Conservation (phyloP, 2,113 vertebrate species). For the Ammodytes marinus region DNA sequence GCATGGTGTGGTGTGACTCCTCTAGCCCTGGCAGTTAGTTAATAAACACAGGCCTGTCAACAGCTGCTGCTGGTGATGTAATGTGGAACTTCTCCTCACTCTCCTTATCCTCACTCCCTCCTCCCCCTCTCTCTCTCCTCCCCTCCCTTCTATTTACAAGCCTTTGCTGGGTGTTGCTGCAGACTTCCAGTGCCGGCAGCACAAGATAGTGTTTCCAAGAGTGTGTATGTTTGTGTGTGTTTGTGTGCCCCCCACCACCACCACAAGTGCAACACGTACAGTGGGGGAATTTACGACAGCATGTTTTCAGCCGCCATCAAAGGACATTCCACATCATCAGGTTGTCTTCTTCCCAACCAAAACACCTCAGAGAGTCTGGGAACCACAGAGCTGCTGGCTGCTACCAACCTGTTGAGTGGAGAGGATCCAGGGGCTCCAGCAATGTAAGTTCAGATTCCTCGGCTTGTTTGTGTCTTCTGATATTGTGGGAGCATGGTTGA, state of each 20-base stretch:
- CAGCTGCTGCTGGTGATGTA: constrained; percentile 83
- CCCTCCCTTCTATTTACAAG: constrained; percentile 73
- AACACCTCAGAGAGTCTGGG: constrained; percentile 59
- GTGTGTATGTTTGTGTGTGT: constrained; percentile 49
- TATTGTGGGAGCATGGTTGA: neutral
- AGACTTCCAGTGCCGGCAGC: constrained; percentile 65
- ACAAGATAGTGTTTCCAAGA: constrained; percentile 50
- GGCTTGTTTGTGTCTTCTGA: constrained; percentile 44
- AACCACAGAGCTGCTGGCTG: constrained; percentile 27
- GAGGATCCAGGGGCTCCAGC: constrained; percentile 34
- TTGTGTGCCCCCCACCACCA: constrained; percentile 16
- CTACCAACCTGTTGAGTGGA: constrained; percentile 60
- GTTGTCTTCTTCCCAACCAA: constrained; percentile 60
- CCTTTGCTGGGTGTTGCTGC: constrained; percentile 72
- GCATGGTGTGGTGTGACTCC: constrained; percentile 51
- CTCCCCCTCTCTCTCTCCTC: constrained; percentile 8
- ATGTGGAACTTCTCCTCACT: constrained; percentile 76
- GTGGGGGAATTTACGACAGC: constrained; percentile 60
- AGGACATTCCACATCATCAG: constrained; percentile 70
- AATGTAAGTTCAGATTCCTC: constrained; percentile 63
- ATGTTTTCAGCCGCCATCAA: constrained; percentile 75
- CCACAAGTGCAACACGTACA: constrained; percentile 37
- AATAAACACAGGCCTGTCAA: constrained; percentile 79
- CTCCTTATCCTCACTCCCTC: constrained; percentile 56
- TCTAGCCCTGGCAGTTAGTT: constrained; percentile 67